Conservation (phyloP, 1,140 invertebrate species). For the Sinella curviseta region DNA sequence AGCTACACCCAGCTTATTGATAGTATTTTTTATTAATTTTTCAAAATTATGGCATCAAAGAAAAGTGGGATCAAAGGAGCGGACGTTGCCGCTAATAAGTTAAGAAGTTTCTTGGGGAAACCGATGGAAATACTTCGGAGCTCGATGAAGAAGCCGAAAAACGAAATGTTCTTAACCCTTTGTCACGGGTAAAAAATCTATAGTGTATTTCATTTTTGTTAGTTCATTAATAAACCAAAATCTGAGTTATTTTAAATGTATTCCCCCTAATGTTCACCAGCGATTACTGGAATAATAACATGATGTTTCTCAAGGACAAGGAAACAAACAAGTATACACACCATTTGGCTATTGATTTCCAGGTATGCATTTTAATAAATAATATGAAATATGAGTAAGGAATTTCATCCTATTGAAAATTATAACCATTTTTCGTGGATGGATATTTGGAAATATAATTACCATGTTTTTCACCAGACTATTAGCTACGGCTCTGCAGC, state of each 20-base stretch:
- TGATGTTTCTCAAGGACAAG: conserved; percentile 28
- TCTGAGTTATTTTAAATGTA: not conserved
- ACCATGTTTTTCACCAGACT: not conserved
- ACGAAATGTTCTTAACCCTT: not conserved
- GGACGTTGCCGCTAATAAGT: too few relatives aligned
- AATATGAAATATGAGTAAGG: too few relatives aligned
- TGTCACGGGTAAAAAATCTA: not conserved
- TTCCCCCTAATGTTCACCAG: not conserved
- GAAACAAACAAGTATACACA: not conserved
- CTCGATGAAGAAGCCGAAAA: too few relatives aligned
- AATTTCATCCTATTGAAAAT: not conserved
- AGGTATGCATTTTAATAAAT: too few relatives aligned
- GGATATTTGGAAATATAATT: not conserved
- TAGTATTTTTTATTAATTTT: too few relatives aligned
- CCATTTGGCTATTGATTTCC: conserved; percentile 7
- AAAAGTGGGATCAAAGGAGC: too few relatives aligned
- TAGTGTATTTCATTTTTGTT: too few relatives aligned
- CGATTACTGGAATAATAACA: conserved; percentile 34
- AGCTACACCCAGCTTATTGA: too few relatives aligned
- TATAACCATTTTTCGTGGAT: not conserved
- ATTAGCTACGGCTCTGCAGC: not conserved
- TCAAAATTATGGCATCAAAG: too few relatives aligned
- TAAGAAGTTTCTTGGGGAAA: too few relatives aligned
- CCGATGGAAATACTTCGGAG: too few relatives aligned
- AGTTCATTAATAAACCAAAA: not conserved